These are phyloP conservation scores for Nasonia vitripennis DNA, from an alignment of 1,140 invertebrate genomes.

Conservation along the genomic window DNA sequence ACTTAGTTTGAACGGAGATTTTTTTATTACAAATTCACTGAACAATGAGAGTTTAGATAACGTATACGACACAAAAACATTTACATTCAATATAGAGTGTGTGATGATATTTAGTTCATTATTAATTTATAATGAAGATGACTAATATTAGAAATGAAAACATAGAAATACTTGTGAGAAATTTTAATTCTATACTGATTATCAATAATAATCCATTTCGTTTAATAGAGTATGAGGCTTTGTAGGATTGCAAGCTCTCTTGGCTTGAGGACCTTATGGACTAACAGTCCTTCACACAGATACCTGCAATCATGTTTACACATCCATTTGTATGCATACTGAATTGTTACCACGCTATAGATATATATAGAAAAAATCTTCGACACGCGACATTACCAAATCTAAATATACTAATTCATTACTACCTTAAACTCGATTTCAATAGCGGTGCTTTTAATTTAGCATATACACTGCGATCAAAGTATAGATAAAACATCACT, in stretches of 20 bases:
- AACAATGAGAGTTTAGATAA: not conserved
- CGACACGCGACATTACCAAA: not conserved
- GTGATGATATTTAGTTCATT: no score
- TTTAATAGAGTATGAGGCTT: not conserved
- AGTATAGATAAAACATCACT: no score
- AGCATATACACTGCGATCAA: no score
- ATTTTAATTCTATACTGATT: no score
- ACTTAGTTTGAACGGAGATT: no score
- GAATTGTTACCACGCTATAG: no score
- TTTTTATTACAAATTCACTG: not conserved
- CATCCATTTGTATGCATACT: not conserved
- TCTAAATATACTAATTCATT: not conserved
- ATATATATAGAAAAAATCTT: not conserved
- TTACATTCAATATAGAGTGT: slow-evolving; percentile 15
- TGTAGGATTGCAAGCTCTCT: not conserved
- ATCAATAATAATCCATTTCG: no score
- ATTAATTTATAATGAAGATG: no score
- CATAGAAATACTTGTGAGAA: no score
- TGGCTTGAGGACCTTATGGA: slow-evolving; percentile 26
- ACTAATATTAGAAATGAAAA: no score
- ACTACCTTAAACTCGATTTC: not conserved
- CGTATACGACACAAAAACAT: slow-evolving; percentile 42
- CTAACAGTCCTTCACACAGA: slow-evolving; percentile 41
- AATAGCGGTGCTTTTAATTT: not conserved
- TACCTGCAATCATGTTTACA: slow-evolving; percentile 29